Percentiles rank a stretch among this genome's conserved stretches.
phyloP scores from a whole-genome alignment of 37 sponge, comb jelly and placozoan species.

The Crambe crambe region DNA sequence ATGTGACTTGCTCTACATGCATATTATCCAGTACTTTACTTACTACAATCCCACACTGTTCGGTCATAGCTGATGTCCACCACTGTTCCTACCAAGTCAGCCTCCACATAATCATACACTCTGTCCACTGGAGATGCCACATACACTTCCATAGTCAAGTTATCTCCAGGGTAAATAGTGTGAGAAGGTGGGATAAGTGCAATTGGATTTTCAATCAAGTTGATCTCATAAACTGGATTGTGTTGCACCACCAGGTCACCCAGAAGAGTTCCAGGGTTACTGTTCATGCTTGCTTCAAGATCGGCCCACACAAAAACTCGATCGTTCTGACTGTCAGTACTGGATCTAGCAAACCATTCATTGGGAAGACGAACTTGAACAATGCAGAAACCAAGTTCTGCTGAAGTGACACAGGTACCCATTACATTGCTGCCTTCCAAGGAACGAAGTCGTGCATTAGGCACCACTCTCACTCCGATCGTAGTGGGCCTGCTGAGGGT shows the following conservation, averaged over 20 bases:
- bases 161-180: conserved; percentile 12
- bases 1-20: neutral
- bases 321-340: neutral
- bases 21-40: neutral
- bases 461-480: conserved; percentile 20
- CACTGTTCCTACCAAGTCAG: neutral
- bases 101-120: neutral
- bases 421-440: neutral
- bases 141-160: conserved; percentile 43
- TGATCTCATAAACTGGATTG: conserved; percentile 16
- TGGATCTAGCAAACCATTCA: conserved; percentile 51
- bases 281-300: neutral
- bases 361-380: conserved; percentile 35
- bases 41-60: conserved; percentile 34
- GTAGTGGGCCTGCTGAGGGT: conserved; percentile 17
- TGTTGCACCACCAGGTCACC: conserved; percentile 19
- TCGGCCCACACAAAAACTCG: conserved; percentile 20
- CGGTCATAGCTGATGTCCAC: conserved; percentile 7
- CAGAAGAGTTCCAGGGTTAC: neutral
- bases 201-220: neutral
- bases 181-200: conserved; percentile 34
- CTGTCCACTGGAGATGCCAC: conserved; percentile 19
- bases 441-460: neutral
- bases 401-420: conserved; percentile 30
- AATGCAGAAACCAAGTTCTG: conserved; percentile 42